Conservation (phyloP, 2,888 invertebrate species). For the Anticlea derivata region DNA sequence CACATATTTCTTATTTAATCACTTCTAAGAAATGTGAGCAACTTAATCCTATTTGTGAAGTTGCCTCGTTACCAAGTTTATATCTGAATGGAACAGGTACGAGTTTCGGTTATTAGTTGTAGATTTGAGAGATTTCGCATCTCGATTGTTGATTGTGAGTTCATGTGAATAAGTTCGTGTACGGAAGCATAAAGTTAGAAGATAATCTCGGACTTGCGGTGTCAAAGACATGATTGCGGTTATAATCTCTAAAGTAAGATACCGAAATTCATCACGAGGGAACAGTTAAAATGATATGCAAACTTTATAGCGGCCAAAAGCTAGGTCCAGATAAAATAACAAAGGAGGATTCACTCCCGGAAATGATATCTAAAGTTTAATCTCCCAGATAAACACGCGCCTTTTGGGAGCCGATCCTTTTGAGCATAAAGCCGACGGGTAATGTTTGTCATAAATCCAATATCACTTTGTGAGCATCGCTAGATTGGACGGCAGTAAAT, state of each 20-base stretch:
- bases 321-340: slow-evolving; percentile 35
- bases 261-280: slow-evolving; percentile 23
- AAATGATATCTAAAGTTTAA: slow-evolving; percentile 37
- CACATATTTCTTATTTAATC: slow-evolving; percentile 57
- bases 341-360: slow-evolving; percentile 30
- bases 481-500: slow-evolving; percentile 49
- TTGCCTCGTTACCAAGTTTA: slow-evolving; percentile 26
- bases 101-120: slow-evolving; percentile 23
- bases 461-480: slow-evolving; percentile 48
- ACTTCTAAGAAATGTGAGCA: slow-evolving; percentile 32
- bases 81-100: slow-evolving; percentile 23
- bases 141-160: slow-evolving; percentile 17
- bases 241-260: slow-evolving; percentile 20
- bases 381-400: slow-evolving; percentile 37
- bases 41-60: slow-evolving; percentile 28
- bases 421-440: slow-evolving; percentile 36
- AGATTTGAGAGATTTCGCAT: slow-evolving; percentile 19
- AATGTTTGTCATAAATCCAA: slow-evolving; percentile 47
- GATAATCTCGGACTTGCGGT: slow-evolving; percentile 2
- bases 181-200: slow-evolving; percentile 1
- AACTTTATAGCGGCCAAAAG: slow-evolving; percentile 23
- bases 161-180: slow-evolving; percentile 12
- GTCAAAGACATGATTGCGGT: slow-evolving; percentile 19
- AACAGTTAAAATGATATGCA: slow-evolving; percentile 24
- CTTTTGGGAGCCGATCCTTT: slow-evolving; percentile 36